These are phyloP conservation scores for Guaruba guarouba DNA, from an alignment of 2,113 vertebrate genomes.

Conservation along the genomic window DNA sequence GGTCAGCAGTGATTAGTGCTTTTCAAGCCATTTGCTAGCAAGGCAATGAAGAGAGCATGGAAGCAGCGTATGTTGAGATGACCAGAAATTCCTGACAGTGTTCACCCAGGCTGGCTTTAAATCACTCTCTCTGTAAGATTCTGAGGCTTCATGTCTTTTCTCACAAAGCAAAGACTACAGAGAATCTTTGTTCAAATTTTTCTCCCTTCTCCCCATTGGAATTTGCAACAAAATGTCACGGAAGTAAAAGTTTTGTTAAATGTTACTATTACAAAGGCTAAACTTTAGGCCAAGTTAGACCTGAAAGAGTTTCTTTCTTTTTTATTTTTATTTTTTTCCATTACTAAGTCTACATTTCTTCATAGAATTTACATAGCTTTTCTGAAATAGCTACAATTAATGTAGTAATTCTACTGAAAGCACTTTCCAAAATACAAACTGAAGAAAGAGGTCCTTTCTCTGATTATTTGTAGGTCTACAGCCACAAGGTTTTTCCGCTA, in stretches of 20 bases:
- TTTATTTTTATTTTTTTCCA: neutral
- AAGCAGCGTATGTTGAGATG: neutral
- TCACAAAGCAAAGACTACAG: neutral
- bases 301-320: neutral
- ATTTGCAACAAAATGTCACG: slow-evolving; percentile 1
- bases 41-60: neutral
- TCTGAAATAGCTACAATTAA: neutral
- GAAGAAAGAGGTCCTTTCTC: neutral
- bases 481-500: neutral
- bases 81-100: neutral
- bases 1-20: neutral
- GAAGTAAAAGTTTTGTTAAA: slow-evolving; percentile 4
- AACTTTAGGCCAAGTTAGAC: neutral
- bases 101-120: neutral
- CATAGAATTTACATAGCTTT: neutral
- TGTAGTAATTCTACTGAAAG: neutral
- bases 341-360: neutral
- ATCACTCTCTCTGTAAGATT: neutral
- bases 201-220: neutral
- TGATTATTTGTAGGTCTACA: neutral
- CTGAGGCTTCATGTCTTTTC: neutral
- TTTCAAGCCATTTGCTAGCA: neutral
- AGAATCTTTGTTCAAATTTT: slow-evolving; percentile 8
- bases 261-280: neutral
- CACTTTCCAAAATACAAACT: neutral